Evolutionary conservation across 2,113 vertebrate genomes (phyloP), one percentile per base, ranked within the genome.

Genomic region (Trematocara variabile): DNA sequence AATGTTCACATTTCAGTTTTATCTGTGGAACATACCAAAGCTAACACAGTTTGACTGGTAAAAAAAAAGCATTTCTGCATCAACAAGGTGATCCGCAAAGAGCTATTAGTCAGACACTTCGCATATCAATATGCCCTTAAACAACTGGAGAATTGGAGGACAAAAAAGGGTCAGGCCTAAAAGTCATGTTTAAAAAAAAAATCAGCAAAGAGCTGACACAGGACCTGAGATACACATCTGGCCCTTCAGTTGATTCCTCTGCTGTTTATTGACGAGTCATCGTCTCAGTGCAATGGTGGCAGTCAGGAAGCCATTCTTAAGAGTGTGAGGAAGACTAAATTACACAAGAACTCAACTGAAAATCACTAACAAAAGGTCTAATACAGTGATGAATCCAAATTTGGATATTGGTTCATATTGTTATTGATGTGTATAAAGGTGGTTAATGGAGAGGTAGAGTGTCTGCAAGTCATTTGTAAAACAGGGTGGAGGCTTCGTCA

Each of bases 401-500:
- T 39, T 39, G 4, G 37, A 39, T 39, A 0, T 39, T 65, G 33
- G 10, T 37, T 5, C 18, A 5, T 44, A 25, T 44, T 41, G 63
- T 44, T 22, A 25, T 25, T 0, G 18, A 63, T 63, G 58, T 37
- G 7, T 41, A 41, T 44, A 0, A 0, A 41, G n/a, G 63, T 22
- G 63, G 60, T 39, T 0, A 37, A 0, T n/a, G 5, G 0, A 39
- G 33, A 13, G 6, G n/a, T 68, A 68, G n/a, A 41, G 63, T 41
- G 58, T 20, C 0, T 41, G 12, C 10, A 33, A 68, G 3, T 22
- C 0, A 68, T 68, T 20, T 22, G 4, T 44, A 70, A 14, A 44
- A 70, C 65, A 44, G 7, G 20, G 20, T 44, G 3, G 63, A 25
- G 3, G 20, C 37, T 70, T 44, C 0, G 0, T 70, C 20, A 16